Conservation (phyloP, 30 jellyfish, hydroid and myxozoan species). For the Aurelia aurita region DNA sequence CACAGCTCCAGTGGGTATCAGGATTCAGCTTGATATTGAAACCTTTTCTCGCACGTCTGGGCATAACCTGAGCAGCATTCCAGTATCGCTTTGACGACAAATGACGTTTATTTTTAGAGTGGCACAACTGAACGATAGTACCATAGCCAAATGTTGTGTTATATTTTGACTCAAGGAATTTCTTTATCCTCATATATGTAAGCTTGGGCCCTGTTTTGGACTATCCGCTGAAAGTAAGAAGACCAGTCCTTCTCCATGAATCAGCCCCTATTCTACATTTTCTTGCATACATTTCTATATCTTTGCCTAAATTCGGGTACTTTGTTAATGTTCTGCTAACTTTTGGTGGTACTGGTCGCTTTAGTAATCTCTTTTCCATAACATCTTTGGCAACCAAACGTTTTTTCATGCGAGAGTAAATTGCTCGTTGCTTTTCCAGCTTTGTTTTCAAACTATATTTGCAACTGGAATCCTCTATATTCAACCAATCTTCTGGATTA, state of each 20-base stretch:
- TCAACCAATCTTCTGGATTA: not conserved
- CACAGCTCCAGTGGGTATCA: constrained; percentile 26
- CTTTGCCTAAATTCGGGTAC: constrained; percentile 3
- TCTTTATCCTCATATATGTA: constrained; percentile 11
- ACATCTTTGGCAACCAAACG: not conserved
- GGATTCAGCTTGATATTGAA: constrained; percentile 11
- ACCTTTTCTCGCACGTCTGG: constrained; percentile 27
- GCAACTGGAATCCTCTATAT: not conserved
- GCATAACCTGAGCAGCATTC: constrained; percentile 12
- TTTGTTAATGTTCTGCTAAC: not conserved
- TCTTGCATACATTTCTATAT: constrained; percentile 15
- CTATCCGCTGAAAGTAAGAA: constrained; percentile 1
- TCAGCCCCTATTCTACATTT: constrained; percentile 13
- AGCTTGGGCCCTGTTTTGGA: constrained; percentile 1
- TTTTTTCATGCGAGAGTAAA: not conserved
- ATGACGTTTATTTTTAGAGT: not conserved
- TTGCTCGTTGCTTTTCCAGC: not conserved
- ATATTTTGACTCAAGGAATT: not conserved
- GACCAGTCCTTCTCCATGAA: constrained; percentile 19
- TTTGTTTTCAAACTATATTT: no score
- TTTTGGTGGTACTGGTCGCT: not conserved
- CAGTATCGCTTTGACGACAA: constrained; percentile 10
- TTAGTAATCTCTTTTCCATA: not conserved
- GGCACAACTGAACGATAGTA: constrained; percentile 2
- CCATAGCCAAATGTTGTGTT: constrained; percentile 10